Percentiles rank a stretch among this genome's conserved stretches.
phyloP scores from a whole-genome alignment of 2,888 invertebrate species.

The Eupithecia centaureata region DNA sequence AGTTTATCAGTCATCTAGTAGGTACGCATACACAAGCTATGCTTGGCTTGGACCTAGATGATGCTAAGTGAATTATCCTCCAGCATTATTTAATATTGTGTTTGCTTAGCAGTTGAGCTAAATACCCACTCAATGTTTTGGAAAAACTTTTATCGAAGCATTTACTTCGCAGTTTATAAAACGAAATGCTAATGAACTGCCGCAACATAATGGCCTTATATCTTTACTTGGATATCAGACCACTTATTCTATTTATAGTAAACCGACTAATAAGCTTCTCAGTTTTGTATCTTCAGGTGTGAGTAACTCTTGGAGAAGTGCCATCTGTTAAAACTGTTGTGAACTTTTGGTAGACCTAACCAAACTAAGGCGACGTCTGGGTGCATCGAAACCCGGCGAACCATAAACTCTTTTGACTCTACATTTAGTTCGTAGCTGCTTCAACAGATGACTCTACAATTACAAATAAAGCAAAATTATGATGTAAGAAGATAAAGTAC shows the following conservation, averaged over 20 bases:
- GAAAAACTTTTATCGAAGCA: background rate
- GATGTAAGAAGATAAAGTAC: too few relatives aligned
- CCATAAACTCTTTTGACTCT: background rate
- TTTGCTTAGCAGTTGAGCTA: background rate
- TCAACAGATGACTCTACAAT: constrained; percentile 26
- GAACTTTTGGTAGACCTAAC: constrained; percentile 12
- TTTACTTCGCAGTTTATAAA: background rate
- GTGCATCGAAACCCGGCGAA: constrained; percentile 7
- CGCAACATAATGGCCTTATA: background rate
- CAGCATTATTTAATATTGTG: background rate
- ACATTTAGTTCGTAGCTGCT: constrained; percentile 15
- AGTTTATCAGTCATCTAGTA: too few relatives aligned
- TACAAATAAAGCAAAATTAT: background rate
- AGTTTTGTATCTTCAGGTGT: too few relatives aligned
- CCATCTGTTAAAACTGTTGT: constrained; percentile 23
- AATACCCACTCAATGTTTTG: background rate
- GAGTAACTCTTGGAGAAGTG: background rate
- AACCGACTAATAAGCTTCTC: too few relatives aligned
- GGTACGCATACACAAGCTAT: too few relatives aligned
- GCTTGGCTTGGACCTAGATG: too few relatives aligned
- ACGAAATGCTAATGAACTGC: background rate
- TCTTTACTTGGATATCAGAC: background rate
- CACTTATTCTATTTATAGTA: background rate
- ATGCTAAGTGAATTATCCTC: too few relatives aligned
- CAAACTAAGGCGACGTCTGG: too few relatives aligned